A percentile compares a stretch with the other conserved stretches of the same genome.
phyloP scores from a whole-genome alignment of 1,140 invertebrate species.

The Scylla paramamosain region DNA sequence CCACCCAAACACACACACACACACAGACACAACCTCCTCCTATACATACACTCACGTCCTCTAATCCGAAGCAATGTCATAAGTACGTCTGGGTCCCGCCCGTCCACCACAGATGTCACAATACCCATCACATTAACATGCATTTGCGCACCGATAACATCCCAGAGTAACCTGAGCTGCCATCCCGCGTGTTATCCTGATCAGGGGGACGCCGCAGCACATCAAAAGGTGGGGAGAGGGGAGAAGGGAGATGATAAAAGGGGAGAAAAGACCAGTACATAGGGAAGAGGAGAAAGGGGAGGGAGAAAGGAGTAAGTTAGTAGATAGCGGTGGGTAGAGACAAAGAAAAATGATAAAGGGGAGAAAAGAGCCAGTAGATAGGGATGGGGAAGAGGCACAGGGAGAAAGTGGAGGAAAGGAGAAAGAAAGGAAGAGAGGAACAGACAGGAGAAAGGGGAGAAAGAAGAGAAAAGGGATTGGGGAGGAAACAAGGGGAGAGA shows the following conservation, averaged over 20 bases:
- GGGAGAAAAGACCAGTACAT: too few relatives aligned
- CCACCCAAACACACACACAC: neutral
- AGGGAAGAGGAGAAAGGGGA: constrained; percentile 14
- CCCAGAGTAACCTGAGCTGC: neutral
- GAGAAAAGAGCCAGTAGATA: too few relatives aligned
- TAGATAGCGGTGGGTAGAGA: too few relatives aligned
- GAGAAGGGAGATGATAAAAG: neutral
- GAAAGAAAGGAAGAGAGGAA: too few relatives aligned
- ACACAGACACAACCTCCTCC: neutral
- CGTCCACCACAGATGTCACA: neutral
- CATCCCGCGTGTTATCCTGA: neutral
- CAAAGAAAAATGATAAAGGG: too few relatives aligned
- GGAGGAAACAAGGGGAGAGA: too few relatives aligned
- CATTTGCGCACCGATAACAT: neutral
- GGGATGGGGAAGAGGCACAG: too few relatives aligned
- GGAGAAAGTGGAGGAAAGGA: too few relatives aligned
- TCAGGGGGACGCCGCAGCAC: neutral
- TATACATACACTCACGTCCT: neutral
- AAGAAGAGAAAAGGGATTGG: too few relatives aligned
- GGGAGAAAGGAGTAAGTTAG: neutral
- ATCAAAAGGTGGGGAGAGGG: neutral
- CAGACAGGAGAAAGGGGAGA: too few relatives aligned
- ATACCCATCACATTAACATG: neutral
- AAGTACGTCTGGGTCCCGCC: neutral
- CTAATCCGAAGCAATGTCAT: neutral